Evolutionary conservation across 1,140 invertebrate species (phyloP), one percentile per base, ranked within the genome.

Genomic region (Magallana ariakensis): DNA sequence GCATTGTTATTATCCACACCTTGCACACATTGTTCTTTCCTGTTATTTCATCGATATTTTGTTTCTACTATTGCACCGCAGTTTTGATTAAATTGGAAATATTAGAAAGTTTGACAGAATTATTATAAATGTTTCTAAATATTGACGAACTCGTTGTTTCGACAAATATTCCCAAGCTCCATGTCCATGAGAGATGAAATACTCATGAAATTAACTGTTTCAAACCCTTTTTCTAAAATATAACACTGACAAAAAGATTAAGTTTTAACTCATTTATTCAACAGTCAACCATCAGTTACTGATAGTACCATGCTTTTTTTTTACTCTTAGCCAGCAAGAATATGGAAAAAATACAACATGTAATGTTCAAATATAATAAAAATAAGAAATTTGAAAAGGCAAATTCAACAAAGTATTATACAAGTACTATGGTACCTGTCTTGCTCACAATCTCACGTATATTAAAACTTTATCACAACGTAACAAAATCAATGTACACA

Each of bases 311-410:
- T 75, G 66, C 66, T 75, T 75, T 75, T 75, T 75, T 75, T 75
- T 75, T 75, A 75, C 66, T 75, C 66, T 75, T 75, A 75, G 66
- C 66, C 66, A 75, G 66, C 66, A 75, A 75, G 66, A 75, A 75
- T 75, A 75, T 75, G 66, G 66, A 75, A 46, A 70, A 26, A 75
- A 26, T 19, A 75, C 66, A 75, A 75, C 66, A 75, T 75, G 22
- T 75, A 75, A 75, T 75, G 66, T 26, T 26, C 66, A 75, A 75
- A 75, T 75, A 75, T 75, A 75, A 75, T 75, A 75, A 75, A 46
- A 75, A 75, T 75, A 75, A 75, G 66, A 75, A 75, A 75, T 26
- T 75, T 26, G 33, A 75, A 75, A 75, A 26, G 66, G 66, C 66
- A 75, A 75, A 26, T 62, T 75, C 66, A 75, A 75, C 66, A 22